Percentiles rank a stretch among this genome's conserved stretches.
These are phyloP conservation scores for Patella depressa DNA, from an alignment of 2,888 invertebrate species.

Conservation along the genomic window DNA sequence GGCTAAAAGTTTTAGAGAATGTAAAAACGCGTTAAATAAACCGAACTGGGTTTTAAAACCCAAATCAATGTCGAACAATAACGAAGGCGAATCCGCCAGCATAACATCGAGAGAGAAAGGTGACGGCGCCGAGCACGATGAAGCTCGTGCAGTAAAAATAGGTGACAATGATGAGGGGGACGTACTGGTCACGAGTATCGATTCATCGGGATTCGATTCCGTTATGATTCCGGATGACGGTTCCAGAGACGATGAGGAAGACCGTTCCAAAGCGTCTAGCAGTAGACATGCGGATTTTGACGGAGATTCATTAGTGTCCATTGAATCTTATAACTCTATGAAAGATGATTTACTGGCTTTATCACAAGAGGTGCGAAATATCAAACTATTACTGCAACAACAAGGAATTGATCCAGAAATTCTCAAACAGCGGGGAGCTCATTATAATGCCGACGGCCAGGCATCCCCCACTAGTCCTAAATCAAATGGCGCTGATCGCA, in stretches of 20 bases:
- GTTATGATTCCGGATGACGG: not conserved
- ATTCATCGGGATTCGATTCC: not conserved
- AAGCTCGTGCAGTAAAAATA: not conserved
- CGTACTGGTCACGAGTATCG: not conserved
- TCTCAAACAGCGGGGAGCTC: not conserved
- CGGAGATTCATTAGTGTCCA: constrained; percentile 28
- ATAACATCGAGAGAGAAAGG: constrained; percentile 1
- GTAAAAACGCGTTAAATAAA: constrained; percentile 21
- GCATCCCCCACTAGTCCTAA: not conserved
- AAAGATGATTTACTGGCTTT: constrained; percentile 44
- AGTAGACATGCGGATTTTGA: constrained; percentile 18
- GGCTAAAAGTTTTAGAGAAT: constrained; percentile 13
- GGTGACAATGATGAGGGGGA: not conserved
- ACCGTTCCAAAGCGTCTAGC: constrained; percentile 14
- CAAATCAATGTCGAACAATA: constrained; percentile 5
- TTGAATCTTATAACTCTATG: constrained; percentile 26
- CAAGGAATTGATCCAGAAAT: not conserved
- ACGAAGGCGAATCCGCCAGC: not conserved
- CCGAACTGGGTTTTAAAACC: constrained; percentile 30
- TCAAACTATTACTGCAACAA: constrained; percentile 45
- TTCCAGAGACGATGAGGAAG: constrained; percentile 14
- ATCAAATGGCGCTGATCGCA: constrained; percentile 16
- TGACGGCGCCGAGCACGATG: not conserved
- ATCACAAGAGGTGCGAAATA: constrained; percentile 53
- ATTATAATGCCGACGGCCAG: not conserved